Evolutionary conservation across 2,797 vertebrate species (phyloP).

Genomic region (Characodon lateralis): DNA sequence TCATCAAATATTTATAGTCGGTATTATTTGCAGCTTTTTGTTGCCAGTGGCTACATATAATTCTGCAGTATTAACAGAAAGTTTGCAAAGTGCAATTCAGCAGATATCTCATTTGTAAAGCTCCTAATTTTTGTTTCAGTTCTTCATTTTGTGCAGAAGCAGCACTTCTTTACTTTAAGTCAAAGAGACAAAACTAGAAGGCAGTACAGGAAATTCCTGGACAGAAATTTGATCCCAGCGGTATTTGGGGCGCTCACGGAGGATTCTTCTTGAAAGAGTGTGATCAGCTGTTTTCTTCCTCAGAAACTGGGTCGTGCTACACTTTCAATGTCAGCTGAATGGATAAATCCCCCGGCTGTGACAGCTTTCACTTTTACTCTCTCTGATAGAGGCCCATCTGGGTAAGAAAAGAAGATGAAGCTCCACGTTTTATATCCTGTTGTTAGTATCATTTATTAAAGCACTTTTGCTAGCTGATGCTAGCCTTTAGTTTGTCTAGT

Average conservation of each 20-base stretch:
- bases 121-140: not conserved
- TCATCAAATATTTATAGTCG: not conserved
- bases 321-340: not conserved
- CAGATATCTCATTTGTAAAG: not conserved
- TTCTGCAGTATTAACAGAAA: not conserved
- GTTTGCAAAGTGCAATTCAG: not conserved
- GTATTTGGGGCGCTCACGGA: not conserved
- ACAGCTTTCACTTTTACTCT: not conserved
- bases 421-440: not conserved
- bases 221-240: not conserved
- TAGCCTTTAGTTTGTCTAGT: not conserved
- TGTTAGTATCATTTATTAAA: no score
- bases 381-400: not conserved
- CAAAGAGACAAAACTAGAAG: not conserved
- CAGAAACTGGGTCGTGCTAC: not conserved
- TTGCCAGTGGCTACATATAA: not conserved
- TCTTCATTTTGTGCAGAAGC: not conserved
- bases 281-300: not conserved
- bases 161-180: not conserved
- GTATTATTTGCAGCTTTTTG: not conserved
- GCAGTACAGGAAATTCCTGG: no score
- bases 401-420: slow-evolving; percentile 26
- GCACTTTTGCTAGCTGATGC: not conserved
- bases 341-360: not conserved
- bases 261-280: not conserved